A percentile compares a stretch with the other conserved stretches of the same genome.
Evolutionary conservation across 2,113 vertebrate species (phyloP).

Genomic region (Microcebus jonahi): DNA sequence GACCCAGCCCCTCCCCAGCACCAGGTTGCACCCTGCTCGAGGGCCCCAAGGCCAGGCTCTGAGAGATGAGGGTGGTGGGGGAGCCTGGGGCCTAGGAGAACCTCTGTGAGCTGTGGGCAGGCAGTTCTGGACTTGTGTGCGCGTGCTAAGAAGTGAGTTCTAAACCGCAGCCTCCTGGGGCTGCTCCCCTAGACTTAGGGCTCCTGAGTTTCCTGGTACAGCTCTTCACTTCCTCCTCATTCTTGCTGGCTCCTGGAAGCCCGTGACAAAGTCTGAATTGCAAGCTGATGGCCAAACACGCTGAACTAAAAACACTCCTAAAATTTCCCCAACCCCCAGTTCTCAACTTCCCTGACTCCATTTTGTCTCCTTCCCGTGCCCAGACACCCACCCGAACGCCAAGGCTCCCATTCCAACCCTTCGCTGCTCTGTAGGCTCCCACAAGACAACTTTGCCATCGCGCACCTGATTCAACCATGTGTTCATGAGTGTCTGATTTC

Average conservation of each 20-base stretch:
- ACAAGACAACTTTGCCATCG: background rate
- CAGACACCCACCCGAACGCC: background rate
- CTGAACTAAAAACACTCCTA: background rate
- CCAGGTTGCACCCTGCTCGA: no score
- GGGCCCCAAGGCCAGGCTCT: background rate
- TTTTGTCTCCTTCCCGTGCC: accelerated
- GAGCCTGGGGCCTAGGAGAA: no score
- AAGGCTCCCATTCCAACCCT: background rate
- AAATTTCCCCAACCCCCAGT: background rate
- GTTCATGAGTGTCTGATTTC: background rate
- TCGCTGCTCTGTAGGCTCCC: accelerated
- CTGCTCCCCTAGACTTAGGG: background rate
- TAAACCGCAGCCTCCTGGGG: background rate
- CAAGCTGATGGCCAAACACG: background rate
- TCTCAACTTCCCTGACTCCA: background rate
- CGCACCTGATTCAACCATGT: background rate
- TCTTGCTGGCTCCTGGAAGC: background rate
- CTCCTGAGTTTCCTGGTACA: background rate
- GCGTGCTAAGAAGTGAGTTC: background rate
- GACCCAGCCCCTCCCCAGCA: background rate
- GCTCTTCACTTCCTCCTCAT: background rate
- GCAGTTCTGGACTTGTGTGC: background rate
- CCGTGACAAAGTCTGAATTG: background rate
- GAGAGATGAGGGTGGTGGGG: background rate
- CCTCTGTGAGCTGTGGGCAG: accelerated